These are phyloP conservation scores for Ahaetulla prasina DNA, from an alignment of 2,113 vertebrate genomes.

Conservation along the genomic window DNA sequence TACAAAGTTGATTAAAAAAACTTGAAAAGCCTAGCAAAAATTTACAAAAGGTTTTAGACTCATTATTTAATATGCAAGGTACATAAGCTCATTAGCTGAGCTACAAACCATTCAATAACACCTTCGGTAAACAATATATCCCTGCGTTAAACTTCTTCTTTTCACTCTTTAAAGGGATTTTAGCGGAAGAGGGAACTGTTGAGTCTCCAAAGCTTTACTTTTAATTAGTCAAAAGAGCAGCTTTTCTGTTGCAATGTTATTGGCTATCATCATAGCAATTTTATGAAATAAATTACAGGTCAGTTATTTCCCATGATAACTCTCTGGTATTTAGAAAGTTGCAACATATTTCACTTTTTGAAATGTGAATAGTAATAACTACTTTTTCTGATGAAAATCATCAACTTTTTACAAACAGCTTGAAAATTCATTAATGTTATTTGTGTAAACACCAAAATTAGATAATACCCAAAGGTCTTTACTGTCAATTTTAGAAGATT, in stretches of 20 bases:
- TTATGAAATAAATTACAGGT: slow-evolving; percentile 48
- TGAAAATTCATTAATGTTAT: background rate
- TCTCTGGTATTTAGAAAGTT: slow-evolving; percentile 37
- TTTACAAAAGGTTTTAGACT: slow-evolving; percentile 24
- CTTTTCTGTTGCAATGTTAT: slow-evolving; percentile 45
- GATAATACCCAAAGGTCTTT: background rate
- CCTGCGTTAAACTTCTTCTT: slow-evolving; percentile 12
- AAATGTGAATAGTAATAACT: background rate
- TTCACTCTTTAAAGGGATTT: slow-evolving; percentile 27
- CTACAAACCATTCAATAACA: slow-evolving; percentile 53
- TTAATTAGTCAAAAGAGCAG: slow-evolving; percentile 52
- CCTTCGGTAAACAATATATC: slow-evolving; percentile 55
- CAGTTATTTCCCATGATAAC: slow-evolving; percentile 53
- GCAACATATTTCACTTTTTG: slow-evolving; percentile 21
- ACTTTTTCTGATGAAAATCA: background rate
- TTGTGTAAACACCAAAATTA: background rate
- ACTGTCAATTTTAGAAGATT: background rate
- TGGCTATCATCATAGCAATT: slow-evolving; percentile 42
- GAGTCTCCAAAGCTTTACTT: slow-evolving; percentile 50
- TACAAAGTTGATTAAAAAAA: background rate
- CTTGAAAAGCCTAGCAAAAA: background rate
- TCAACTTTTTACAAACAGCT: background rate
- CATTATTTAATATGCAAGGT: slow-evolving; percentile 42
- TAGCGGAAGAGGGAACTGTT: background rate
- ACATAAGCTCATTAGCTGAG: slow-evolving; percentile 46